These are phyloP conservation scores for Simalia tracyae DNA, from an alignment of 2,797 vertebrate species.

Conservation along the genomic window DNA sequence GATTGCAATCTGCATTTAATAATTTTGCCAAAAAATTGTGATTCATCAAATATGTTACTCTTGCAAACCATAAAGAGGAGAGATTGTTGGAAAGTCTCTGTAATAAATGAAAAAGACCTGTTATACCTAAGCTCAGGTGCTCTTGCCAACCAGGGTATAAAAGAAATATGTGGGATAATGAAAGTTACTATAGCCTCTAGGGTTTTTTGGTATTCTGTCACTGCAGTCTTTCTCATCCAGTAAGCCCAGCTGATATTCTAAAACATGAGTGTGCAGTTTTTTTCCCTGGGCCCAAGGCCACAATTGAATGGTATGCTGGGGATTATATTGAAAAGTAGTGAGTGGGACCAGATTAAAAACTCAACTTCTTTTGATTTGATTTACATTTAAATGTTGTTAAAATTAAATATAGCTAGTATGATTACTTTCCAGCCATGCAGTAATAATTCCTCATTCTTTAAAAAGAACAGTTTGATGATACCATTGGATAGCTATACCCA, in stretches of 20 bases:
- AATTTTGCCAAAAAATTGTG: not conserved
- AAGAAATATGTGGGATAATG: not conserved
- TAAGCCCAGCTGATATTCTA: not conserved
- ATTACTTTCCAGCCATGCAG: not conserved
- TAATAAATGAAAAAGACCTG: not conserved
- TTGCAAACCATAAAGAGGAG: not conserved
- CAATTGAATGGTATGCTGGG: not conserved
- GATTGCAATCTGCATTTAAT: not conserved
- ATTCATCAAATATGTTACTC: not conserved
- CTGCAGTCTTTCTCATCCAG: not conserved
- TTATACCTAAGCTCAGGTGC: not conserved
- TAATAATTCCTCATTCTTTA: not conserved
- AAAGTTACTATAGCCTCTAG: not conserved
- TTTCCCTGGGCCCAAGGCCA: not conserved
- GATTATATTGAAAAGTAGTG: not conserved
- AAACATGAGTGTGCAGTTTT: not conserved
- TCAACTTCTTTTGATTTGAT: not conserved
- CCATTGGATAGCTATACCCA: not conserved
- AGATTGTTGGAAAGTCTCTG: not conserved
- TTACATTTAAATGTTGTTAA: not conserved
- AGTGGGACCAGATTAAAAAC: not conserved
- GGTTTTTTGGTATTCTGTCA: not conserved
- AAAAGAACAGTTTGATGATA: not conserved
- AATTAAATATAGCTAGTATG: not conserved
- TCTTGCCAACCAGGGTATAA: not conserved